These are phyloP conservation scores for Thereva nobilitata DNA, from an alignment of 2,888 invertebrate genomes.

Conservation along the genomic window DNA sequence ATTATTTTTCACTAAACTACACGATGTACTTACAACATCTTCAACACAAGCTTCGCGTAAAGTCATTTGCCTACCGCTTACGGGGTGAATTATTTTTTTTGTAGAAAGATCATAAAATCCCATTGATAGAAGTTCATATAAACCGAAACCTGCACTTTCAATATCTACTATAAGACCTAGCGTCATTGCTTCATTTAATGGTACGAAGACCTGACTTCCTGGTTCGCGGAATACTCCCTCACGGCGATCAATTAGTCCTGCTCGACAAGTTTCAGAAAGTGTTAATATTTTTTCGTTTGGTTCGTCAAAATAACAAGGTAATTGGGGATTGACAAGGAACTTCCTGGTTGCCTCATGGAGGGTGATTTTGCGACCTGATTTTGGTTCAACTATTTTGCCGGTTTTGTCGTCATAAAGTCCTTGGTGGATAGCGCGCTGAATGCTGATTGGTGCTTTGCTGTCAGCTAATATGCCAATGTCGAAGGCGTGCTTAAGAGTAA, in stretches of 20 bases:
- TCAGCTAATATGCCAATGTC: slow-evolving; percentile 79
- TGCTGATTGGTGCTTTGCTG: slow-evolving; percentile 77
- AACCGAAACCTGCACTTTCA: slow-evolving; percentile 78
- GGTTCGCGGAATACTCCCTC: slow-evolving; percentile 78
- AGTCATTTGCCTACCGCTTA: slow-evolving; percentile 72
- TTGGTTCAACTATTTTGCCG: slow-evolving; percentile 82
- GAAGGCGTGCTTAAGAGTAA: slow-evolving; percentile 76
- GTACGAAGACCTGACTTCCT: slow-evolving; percentile 66
- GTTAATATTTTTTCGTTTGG: slow-evolving; percentile 72
- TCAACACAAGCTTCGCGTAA: slow-evolving; percentile 74
- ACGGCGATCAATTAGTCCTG: slow-evolving; percentile 78
- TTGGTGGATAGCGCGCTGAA: slow-evolving; percentile 84
- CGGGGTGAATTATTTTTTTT: slow-evolving; percentile 74
- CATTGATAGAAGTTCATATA: slow-evolving; percentile 80
- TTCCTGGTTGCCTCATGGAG: slow-evolving; percentile 82
- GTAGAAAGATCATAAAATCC: slow-evolving; percentile 73
- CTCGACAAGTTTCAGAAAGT: slow-evolving; percentile 78
- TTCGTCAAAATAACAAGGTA: slow-evolving; percentile 80
- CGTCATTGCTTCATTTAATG: slow-evolving; percentile 75
- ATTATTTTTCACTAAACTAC: slow-evolving; percentile 74
- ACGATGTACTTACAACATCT: slow-evolving; percentile 76
- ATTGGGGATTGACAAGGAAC: slow-evolving; percentile 77
- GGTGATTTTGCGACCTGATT: slow-evolving; percentile 76
- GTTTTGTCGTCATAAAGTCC: slow-evolving; percentile 80
- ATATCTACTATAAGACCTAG: slow-evolving; percentile 83